These are phyloP conservation scores for Neodontobutis hainanensis DNA, from an alignment of 2,113 vertebrate genomes.

Conservation along the genomic window DNA sequence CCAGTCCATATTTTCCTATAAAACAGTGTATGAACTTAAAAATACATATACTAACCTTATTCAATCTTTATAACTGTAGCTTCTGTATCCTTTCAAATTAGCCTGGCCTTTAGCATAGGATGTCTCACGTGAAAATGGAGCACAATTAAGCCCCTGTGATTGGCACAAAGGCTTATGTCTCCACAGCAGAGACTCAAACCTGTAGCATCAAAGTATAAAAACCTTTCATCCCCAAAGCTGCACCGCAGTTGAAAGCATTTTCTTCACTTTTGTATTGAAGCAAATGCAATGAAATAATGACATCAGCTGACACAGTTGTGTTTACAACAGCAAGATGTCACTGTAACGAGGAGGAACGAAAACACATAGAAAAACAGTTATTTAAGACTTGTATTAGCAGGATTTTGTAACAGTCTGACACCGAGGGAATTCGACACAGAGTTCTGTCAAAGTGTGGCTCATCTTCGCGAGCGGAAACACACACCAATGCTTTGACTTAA, in stretches of 20 bases:
- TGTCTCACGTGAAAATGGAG: constrained; percentile 33
- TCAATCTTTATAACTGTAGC: constrained; percentile 28
- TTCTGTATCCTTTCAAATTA: constrained; percentile 30
- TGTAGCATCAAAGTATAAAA: constrained; percentile 25
- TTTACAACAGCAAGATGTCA: constrained; percentile 2
- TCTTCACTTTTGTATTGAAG: constrained; percentile 10
- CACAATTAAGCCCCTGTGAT: constrained; percentile 50
- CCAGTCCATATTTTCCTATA: not conserved
- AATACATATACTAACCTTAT: constrained; percentile 13
- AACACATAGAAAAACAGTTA: not conserved
- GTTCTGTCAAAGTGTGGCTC: not conserved
- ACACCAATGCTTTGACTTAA: constrained; percentile 10
- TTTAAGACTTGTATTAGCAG: not conserved
- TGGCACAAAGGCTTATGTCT: constrained; percentile 48
- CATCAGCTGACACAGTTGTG: not conserved
- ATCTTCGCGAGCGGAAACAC: constrained; percentile 17
- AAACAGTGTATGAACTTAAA: not conserved
- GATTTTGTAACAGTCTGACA: constrained; percentile 6
- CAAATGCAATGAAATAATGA: not conserved
- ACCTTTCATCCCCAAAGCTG: constrained; percentile 36
- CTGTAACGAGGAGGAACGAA: not conserved
- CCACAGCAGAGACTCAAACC: constrained; percentile 31
- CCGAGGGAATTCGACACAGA: not conserved
- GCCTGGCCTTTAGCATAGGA: constrained; percentile 18
- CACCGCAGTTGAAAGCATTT: constrained; percentile 5